Evolutionary conservation across 2,888 invertebrate genomes (phyloP), one percentile per base, ranked within the genome.

Genomic region (Onchidella celtica): DNA sequence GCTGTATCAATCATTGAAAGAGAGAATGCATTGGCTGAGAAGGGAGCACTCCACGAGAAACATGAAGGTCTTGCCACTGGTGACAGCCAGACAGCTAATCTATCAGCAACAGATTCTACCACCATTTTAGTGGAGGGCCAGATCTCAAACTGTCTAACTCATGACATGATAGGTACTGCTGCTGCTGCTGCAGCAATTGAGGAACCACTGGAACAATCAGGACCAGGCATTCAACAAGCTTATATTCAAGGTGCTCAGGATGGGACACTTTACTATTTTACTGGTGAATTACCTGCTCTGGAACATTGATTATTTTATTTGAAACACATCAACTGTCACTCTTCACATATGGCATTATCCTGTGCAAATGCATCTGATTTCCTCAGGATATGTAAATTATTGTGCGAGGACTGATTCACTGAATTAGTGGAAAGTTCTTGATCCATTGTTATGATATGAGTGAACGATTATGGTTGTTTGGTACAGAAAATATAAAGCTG

Each of bases 231-330:
- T 17, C 69, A 78, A 29, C 78, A 78, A 21, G 78, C 78, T 21
- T 78, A 69, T n/a, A 78, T 78, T 38, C 69, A 78, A 29, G 69
- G 59, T 21, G n/a, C 63, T 38, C 69, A 68, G 34, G 78, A 78
- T 59, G 78, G 69, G 6, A 78, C 78, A 34, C 61, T 78, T 59
- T 78, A 78, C 32, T 78, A 78, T 36, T 78, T 78, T 40, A 78
- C 78, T 59, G 78, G 78, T 59, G 78, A 78, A 17, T 61, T 78
- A 4, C 68, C 68, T 2, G 29, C 78, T 3, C 40, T 78, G 59
- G 69, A 78, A 40, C 40, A 4, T 70, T n/a, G 11, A 27, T 59
- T n/a, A n/a, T n/a, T n/a, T n/a, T n/a, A n/a, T n/a, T n/a, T n/a
- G n/a, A n/a, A n/a, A n/a, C n/a, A n/a, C n/a, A n/a, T n/a, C n/a